Conservation (phyloP, 2,797 vertebrate genomes). For the Fundulus diaphanus region DNA sequence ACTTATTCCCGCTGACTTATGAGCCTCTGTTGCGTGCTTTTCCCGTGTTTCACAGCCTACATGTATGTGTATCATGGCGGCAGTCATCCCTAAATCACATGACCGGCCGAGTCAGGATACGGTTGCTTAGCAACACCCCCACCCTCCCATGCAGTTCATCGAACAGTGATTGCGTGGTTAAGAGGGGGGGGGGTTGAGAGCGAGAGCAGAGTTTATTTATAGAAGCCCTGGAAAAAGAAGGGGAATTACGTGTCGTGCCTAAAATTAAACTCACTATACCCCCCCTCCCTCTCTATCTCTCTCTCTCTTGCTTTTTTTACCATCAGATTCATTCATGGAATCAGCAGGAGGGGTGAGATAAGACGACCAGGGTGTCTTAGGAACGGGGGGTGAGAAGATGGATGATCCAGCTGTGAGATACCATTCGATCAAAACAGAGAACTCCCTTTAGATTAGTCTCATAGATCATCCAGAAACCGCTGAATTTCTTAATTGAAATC, state of each 20-base stretch:
- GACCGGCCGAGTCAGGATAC: slow-evolving; percentile 62
- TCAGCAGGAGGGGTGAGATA: slow-evolving; percentile 24
- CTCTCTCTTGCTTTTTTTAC: background rate
- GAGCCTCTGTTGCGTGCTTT: background rate
- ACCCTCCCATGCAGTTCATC: slow-evolving; percentile 38
- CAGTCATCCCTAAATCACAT: slow-evolving; percentile 66
- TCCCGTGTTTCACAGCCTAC: background rate
- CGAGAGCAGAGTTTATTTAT: slow-evolving; percentile 70
- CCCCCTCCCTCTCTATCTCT: slow-evolving; percentile 1
- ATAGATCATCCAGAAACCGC: background rate
- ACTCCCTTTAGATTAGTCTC: background rate
- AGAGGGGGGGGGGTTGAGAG: slow-evolving; percentile 5
- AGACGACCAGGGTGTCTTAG: slow-evolving; percentile 24
- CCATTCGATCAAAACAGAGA: slow-evolving; percentile 5
- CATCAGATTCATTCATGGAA: slow-evolving; percentile 66
- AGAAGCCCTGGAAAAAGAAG: slow-evolving; percentile 54
- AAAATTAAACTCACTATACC: slow-evolving; percentile 67
- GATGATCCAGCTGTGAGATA: slow-evolving; percentile 9
- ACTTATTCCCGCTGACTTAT: background rate
- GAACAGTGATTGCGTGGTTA: slow-evolving; percentile 42
- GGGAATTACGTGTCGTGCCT: slow-evolving; percentile 64
- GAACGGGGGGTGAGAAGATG: slow-evolving; percentile 11
- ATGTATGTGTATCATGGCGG: slow-evolving; percentile 15
- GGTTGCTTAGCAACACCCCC: slow-evolving; percentile 73
- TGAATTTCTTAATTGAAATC: background rate